A percentile compares a stretch with the other conserved stretches of the same genome.
Evolutionary conservation across 2,113 vertebrate genomes (phyloP).

Genomic region (Platysteira castanea): DNA sequence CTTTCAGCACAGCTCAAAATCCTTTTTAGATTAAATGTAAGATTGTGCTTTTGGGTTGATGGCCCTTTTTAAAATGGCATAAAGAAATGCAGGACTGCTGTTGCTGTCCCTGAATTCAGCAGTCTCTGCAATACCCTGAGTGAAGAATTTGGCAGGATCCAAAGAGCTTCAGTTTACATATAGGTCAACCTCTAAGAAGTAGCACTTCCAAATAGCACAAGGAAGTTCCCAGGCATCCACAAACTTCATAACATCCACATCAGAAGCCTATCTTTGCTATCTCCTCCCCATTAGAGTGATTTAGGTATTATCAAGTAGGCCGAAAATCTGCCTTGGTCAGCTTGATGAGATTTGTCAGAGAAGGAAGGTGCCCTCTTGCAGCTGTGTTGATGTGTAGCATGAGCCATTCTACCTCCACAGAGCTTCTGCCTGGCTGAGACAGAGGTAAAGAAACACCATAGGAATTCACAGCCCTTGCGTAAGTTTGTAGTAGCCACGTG

Average conservation of each 20-base stretch:
- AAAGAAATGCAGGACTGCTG: neutral
- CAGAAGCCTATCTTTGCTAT: neutral
- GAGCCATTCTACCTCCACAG: neutral
- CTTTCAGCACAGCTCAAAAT: neutral
- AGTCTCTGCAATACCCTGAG: neutral
- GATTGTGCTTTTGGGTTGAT: neutral
- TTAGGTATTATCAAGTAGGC: neutral
- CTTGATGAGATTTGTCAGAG: neutral
- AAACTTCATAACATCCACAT: neutral
- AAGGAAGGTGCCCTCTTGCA: neutral
- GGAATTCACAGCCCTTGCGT: neutral
- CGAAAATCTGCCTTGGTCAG: neutral
- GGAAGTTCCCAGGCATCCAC: neutral
- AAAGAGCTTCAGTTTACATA: neutral
- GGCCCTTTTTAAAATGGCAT: neutral
- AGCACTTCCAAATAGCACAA: neutral
- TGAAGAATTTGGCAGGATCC: neutral
- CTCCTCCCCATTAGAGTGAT: neutral
- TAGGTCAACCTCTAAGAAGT: neutral
- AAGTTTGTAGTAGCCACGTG: neutral
- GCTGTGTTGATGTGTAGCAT: neutral
- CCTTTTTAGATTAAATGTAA: neutral
- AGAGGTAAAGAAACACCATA: neutral
- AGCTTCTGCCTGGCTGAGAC: neutral
- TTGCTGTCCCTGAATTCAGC: neutral